Evolutionary conservation across 2,888 invertebrate species (phyloP).

Genomic region (Pristionchus arcanus): DNA sequence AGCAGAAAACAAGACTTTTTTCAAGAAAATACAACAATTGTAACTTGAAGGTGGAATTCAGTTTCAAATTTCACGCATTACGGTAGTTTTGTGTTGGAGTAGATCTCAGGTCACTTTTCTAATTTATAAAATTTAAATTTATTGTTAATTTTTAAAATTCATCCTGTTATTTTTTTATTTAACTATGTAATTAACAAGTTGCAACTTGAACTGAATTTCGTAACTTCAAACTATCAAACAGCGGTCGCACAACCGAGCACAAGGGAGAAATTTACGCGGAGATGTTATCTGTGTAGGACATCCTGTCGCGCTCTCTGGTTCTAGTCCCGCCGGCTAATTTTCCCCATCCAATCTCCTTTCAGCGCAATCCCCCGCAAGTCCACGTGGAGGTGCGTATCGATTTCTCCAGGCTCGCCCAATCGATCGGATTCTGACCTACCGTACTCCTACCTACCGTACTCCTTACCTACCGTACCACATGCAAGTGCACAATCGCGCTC

Average conservation of each 20-base stretch:
- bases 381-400: not conserved
- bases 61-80: not conserved
- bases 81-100: slow-evolving; percentile 26
- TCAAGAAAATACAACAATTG: not conserved
- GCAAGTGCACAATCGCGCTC: slow-evolving; percentile 1
- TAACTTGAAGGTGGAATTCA: not conserved
- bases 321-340: not conserved
- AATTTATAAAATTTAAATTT: not conserved
- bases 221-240: not conserved
- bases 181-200: not conserved
- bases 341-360: not conserved
- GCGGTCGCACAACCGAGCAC: not conserved
- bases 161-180: not conserved
- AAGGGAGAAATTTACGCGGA: not conserved
- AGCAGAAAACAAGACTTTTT: not conserved
- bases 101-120: not conserved
- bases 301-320: not conserved
- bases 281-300: slow-evolving; percentile 12
- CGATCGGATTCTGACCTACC: not conserved
- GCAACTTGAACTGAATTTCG: not conserved
- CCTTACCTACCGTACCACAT: not conserved
- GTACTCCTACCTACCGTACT: not conserved
- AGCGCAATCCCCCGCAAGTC: not conserved
- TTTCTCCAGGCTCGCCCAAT: not conserved
- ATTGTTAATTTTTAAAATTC: not conserved